Base-by-base conservation (phyloP, 2,797 vertebrate genomes). In the Enoplosus armatus region DNA sequence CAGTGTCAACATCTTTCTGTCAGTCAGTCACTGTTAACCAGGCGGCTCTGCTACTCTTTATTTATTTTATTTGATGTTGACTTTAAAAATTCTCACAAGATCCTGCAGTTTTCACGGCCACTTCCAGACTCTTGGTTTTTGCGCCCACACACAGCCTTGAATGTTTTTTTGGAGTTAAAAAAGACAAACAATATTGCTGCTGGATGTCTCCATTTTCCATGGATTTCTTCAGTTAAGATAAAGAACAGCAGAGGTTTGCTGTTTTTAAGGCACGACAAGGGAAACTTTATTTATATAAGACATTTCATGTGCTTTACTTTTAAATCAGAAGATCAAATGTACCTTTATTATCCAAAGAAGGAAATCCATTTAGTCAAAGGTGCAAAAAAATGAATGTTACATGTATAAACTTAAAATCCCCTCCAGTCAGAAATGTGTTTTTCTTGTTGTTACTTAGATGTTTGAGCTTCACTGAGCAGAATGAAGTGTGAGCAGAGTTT, bases 151-250 rank as follows among this genome's bases (percentile, higher is more conserved):
- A 2, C 58, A 60, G n/a, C 55, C 65, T 75, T 62, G 51, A 48
- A 56, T 65, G 51, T 50, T 0, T 68, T 47, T 77, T 31, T 51
- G 41, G 33, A 53, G n/a, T 51, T 45, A 12, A 55, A 74, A 53
- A 60, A 63, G 59, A 81, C 73, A 72, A 82, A 61, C 60, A 74
- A 61, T 18, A 33, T 72, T 24, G 72, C 71, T 58, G 66, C 72
- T 45, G 55, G 69, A 58, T 70, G 48, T 61, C 66, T 75, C 33
- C 7, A 6, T 75, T 68, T 79, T 56, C 45, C 8, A 5, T 16
- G 15, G 33, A 55, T 65, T 75, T 39, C 68, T 41, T 82, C 73
- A 0, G 43, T 62, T 27, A 48, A 47, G 48, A 68, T 27, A 68
- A 55, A 69, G 65, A 77, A 39, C 1, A 0, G 58, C 24, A 43